phyloP scores from a whole-genome alignment of 2,888 invertebrate genomes.

The Lumbricus terrestris region DNA sequence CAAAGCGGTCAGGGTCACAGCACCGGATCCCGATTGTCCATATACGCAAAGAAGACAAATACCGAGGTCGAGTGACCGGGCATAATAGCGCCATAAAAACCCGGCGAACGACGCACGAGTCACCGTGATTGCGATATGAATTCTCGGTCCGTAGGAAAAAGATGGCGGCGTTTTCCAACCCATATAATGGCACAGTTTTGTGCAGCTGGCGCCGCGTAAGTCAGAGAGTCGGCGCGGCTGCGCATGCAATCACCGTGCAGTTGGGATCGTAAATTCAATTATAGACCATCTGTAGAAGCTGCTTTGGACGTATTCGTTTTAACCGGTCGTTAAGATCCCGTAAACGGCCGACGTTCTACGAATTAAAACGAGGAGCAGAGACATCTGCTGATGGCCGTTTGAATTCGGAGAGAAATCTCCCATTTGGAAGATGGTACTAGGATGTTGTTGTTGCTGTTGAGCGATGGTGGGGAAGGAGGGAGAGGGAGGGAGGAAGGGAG shows the following conservation, averaged over 20 bases:
- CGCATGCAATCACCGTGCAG: not conserved
- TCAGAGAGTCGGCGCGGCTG: not conserved
- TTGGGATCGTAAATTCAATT: not conserved
- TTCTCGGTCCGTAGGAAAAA: not conserved
- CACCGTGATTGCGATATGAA: not conserved
- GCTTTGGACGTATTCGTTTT: not conserved
- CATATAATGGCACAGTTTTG: no score
- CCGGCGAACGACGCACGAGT: not conserved
- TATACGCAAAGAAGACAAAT: not conserved
- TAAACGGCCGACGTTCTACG: not conserved
- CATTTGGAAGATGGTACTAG: not conserved
- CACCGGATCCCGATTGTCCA: not conserved
- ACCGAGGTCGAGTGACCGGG: not conserved
- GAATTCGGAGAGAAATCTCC: not conserved
- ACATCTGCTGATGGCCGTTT: not conserved
- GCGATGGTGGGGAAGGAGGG: not conserved
- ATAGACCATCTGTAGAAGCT: not conserved
- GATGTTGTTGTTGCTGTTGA: not conserved
- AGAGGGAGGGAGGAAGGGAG: no score
- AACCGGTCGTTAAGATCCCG: not conserved
- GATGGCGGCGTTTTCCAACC: not conserved
- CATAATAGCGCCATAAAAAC: not conserved
- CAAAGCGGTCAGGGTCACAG: not conserved
- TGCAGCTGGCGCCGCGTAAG: not conserved
- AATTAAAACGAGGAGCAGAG: not conserved